These are phyloP conservation scores for Aythya baeri DNA, from an alignment of 2,113 vertebrate genomes.

Conservation along the genomic window DNA sequence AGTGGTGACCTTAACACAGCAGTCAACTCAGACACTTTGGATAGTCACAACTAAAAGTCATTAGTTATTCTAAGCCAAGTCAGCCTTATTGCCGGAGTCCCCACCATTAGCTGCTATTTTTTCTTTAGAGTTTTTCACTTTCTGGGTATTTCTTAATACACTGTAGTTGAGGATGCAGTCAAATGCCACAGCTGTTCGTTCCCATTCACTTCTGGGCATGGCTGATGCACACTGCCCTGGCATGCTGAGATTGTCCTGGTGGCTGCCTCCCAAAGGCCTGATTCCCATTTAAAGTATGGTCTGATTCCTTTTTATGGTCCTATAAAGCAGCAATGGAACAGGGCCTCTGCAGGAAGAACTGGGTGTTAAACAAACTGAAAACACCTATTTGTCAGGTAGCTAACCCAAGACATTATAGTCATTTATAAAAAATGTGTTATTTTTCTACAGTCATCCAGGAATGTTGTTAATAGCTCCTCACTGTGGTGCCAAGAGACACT, in stretches of 20 bases:
- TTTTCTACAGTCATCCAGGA: constrained; percentile 20
- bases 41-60: background rate
- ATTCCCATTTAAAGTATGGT: background rate
- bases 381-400: constrained; percentile 35
- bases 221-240: background rate
- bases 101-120: background rate
- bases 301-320: background rate
- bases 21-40: background rate
- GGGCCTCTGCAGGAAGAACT: background rate
- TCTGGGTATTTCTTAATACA: background rate
- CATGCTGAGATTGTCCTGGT: background rate
- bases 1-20: background rate
- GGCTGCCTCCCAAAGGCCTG: fast-evolving
- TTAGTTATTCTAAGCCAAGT: background rate
- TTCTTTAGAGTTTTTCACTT: background rate
- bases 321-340: background rate
- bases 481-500: constrained; percentile 17
- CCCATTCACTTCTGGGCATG: background rate
- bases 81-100: background rate
- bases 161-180: background rate
- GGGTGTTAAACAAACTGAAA: background rate
- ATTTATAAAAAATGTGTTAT: constrained; percentile 19
- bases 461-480: constrained; percentile 20
- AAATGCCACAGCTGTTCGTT: background rate
- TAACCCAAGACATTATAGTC: background rate